A percentile compares a stretch with the other conserved stretches of the same genome.
Conservation (phyloP, 2,888 invertebrate species). For the Cephus pygmeus region DNA sequence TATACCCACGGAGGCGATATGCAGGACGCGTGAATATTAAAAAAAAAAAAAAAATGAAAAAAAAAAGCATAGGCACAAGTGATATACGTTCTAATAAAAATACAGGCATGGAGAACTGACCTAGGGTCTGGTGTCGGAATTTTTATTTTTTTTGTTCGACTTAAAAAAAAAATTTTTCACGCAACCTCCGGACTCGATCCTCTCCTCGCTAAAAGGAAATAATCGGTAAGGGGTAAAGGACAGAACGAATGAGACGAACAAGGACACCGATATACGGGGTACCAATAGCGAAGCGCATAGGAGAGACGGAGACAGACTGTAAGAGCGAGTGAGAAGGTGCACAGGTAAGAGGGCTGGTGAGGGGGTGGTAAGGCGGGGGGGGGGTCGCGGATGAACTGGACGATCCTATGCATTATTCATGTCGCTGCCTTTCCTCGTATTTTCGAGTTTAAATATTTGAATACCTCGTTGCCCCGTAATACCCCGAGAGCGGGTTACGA, state of each 20-base stretch:
- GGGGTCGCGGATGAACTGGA: slow-evolving; percentile 32
- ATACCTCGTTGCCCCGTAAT: slow-evolving; percentile 48
- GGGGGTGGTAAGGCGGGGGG: slow-evolving; percentile 18
- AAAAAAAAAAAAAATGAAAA: background rate
- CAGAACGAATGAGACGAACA: slow-evolving; percentile 14
- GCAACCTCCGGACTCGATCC: background rate
- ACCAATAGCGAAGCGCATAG: background rate
- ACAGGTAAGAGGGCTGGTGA: background rate
- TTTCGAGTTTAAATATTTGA: slow-evolving; percentile 65
- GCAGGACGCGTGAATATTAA: background rate
- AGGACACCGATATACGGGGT: background rate
- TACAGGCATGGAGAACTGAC: background rate
- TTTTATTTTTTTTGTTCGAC: too few relatives aligned
- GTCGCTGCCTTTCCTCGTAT: slow-evolving; percentile 56
- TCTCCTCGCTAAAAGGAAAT: background rate
- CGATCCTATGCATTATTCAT: slow-evolving; percentile 62
- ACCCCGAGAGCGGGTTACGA: slow-evolving; percentile 42
- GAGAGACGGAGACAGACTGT: slow-evolving; percentile 9
- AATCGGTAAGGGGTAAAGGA: slow-evolving; percentile 12
- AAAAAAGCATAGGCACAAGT: background rate
- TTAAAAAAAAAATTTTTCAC: background rate
- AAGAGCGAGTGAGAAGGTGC: background rate
- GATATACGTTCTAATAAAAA: background rate
- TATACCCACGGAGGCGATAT: background rate
- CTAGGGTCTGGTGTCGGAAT: background rate